Evolutionary conservation across 2,113 vertebrate species (phyloP).

Genomic region (Aix galericulata): DNA sequence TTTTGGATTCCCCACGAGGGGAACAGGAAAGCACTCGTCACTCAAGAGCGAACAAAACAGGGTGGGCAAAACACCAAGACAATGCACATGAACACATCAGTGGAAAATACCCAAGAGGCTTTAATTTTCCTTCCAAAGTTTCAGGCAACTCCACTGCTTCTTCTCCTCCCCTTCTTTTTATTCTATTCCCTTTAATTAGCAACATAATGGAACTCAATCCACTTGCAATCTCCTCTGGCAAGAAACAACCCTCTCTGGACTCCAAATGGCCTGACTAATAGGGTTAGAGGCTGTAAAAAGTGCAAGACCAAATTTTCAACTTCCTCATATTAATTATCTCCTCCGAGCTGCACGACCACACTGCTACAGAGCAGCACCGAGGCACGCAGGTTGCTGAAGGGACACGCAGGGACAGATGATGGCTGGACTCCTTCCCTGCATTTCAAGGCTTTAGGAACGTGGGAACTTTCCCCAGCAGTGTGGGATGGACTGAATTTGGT

Average conservation of each 20-base stretch:
- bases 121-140: conserved; percentile 2
- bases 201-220: conserved; percentile 65
- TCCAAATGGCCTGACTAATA: conserved; percentile 59
- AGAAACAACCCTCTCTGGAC: conserved; percentile 60
- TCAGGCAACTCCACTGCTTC: background rate
- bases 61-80: background rate
- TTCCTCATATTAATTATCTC: conserved; percentile 56
- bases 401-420: rapidly evolving
- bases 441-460: background rate
- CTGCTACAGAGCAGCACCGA: background rate
- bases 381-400: background rate
- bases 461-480: background rate
- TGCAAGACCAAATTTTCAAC: conserved; percentile 5
- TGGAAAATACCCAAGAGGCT: background rate
- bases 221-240: conserved; percentile 56
- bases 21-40: background rate
- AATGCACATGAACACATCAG: background rate
- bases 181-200: conserved; percentile 65
- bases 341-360: background rate
- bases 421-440: background rate
- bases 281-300: conserved; percentile 66
- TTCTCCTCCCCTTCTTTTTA: background rate
- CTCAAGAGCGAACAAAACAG: background rate
- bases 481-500: background rate
- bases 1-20: rapidly evolving